These are phyloP conservation scores for Phenacoccus solenopsis DNA, from an alignment of 1,140 invertebrate species.

Conservation along the genomic window DNA sequence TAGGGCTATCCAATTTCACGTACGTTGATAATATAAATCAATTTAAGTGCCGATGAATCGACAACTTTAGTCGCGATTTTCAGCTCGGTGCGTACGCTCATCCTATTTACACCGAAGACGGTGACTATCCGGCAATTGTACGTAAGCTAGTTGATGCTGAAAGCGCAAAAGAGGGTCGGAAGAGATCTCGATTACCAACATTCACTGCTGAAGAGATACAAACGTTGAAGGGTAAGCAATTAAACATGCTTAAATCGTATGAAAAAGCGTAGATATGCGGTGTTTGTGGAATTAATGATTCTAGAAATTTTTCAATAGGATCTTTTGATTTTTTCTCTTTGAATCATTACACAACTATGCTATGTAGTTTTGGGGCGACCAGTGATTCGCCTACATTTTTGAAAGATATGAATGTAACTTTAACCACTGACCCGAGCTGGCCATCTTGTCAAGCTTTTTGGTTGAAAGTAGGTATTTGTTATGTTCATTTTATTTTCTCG, in stretches of 20 bases:
- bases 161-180: slow-evolving; percentile 42
- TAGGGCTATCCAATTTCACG: slow-evolving; percentile 35
- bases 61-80: not conserved
- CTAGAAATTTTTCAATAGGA: not conserved
- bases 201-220: slow-evolving; percentile 46
- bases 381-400: not conserved
- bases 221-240: slow-evolving; percentile 36
- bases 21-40: slow-evolving; percentile 12
- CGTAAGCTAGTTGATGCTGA: slow-evolving; percentile 39
- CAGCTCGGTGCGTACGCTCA: slow-evolving; percentile 43
- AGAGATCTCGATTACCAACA: slow-evolving; percentile 41
- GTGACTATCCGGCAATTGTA: slow-evolving; percentile 48
- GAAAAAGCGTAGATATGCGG: not conserved
- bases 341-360: not conserved
- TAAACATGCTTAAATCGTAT: not conserved
- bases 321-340: not conserved
- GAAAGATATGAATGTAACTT: not conserved
- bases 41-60: not conserved
- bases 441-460: not conserved
- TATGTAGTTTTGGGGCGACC: not conserved
- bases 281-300: not conserved
- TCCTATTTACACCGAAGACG: slow-evolving; percentile 41
- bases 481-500: too few relatives aligned
- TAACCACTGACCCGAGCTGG: not conserved
- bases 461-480: not conserved